Conservation (phyloP, 37 sponge, comb jelly and placozoan genomes). For the Spongilla lacustris region DNA sequence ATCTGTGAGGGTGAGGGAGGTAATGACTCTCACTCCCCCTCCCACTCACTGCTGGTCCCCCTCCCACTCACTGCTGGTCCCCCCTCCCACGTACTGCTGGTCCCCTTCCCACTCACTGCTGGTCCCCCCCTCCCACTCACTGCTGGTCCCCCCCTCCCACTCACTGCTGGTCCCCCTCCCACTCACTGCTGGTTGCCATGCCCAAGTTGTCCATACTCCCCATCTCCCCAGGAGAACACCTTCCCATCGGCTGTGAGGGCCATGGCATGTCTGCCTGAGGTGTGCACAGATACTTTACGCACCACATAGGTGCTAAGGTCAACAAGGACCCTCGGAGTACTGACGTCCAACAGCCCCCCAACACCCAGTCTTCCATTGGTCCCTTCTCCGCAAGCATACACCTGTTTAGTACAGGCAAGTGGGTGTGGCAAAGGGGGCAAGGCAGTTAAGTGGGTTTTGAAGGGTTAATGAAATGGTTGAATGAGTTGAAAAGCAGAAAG, state of each 20-base stretch:
- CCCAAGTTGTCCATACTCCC: conserved; percentile 94
- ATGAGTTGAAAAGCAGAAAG: too few species aligned
- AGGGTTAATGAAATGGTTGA: neutral
- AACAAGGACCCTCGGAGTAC: conserved; percentile 44
- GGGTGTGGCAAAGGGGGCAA: neutral
- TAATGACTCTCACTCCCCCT: too few species aligned
- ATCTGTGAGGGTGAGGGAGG: too few species aligned
- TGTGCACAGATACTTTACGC: conserved; percentile 83
- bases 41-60: neutral
- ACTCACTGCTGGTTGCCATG: conserved; percentile 87
- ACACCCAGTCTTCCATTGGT: conserved; percentile 83
- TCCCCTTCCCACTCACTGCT: neutral
- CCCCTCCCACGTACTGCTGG: neutral
- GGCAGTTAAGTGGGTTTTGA: neutral
- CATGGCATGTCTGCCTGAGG: conserved; percentile 85
- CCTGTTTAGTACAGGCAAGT: conserved; percentile 31
- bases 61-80: neutral
- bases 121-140: neutral
- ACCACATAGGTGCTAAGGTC: conserved; percentile 87
- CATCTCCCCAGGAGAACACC: conserved; percentile 99
- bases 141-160: neutral
- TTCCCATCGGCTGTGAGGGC: conserved; percentile 93
- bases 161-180: neutral
- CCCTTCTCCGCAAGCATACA: conserved; percentile 89
- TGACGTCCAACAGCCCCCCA: conserved; percentile 43